Evolutionary conservation across 2,113 vertebrate species (phyloP).

Genomic region (Motacilla alba): DNA sequence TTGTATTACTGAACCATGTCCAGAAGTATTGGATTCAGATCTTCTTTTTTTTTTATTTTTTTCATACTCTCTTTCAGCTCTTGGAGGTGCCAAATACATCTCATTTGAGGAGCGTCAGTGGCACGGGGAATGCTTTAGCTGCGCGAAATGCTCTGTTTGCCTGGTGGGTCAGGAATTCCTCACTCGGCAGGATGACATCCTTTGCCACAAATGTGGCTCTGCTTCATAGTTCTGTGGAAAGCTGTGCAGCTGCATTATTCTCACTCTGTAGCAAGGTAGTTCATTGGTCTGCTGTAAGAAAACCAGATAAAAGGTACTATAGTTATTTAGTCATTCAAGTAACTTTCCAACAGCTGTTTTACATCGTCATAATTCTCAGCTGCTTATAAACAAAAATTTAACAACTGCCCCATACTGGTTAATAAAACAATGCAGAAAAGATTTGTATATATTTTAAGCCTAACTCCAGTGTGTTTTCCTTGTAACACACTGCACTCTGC

Average conservation of each 20-base stretch:
- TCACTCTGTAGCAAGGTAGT: not conserved
- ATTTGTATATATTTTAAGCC: not conserved
- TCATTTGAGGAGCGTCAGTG: conserved; percentile 79
- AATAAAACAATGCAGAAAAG: not conserved
- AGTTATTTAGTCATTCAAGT: not conserved
- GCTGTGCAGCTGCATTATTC: not conserved
- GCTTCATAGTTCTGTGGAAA: conserved; percentile 68
- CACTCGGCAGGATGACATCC: conserved; percentile 78
- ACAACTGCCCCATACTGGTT: not conserved
- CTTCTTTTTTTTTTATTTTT: not conserved
- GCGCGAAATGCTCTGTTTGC: conserved; percentile 35
- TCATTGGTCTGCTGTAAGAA: not conserved
- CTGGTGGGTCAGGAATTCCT: conserved; percentile 80
- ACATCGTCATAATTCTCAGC: not conserved
- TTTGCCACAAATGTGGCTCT: conserved; percentile 85
- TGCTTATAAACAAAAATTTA: not conserved
- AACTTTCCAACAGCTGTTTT: not conserved
- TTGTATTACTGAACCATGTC: not conserved
- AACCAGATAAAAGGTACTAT: not conserved
- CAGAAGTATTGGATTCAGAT: not conserved
- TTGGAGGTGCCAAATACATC: conserved; percentile 71
- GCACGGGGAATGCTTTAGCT: conserved; percentile 78
- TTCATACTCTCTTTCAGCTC: conserved; percentile 66
- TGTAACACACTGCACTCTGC: conserved; percentile 70
- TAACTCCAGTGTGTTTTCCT: not conserved